Base-by-base conservation (phyloP, 2,797 vertebrate genomes). In the Leptatherina wallacei region DNA sequence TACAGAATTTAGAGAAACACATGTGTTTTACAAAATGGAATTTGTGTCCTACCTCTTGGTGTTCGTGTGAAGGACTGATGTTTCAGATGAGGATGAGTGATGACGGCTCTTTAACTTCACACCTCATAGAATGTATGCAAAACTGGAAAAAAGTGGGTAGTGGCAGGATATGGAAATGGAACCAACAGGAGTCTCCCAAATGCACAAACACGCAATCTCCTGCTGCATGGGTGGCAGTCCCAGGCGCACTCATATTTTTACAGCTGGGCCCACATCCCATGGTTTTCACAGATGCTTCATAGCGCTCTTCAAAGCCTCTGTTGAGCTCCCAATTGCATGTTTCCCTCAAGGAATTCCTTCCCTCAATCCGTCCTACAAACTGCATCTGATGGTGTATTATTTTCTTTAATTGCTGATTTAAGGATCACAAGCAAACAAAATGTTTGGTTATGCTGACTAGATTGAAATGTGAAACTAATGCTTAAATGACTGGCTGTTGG, bases 191-290 rank as follows among this genome's bases (percentile, higher is more conserved):
- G 77, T 84, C 83, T 73, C 57, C 67, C 74, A 87, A 75, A 82
- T 77, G 52, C 83, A 79, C 79, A 88, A 77, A 80, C 76, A 82
- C 81, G 87, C 87, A 88, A 81, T 87, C 47, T 76, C 77, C 80
- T 13, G 54, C 90, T 76, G 84, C 90, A 93, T 93, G 91, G 94
- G 90, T 93, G 92, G 91, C 67, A 76, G 77, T 77, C 84, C 73
- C 78, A 51, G 81, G 54, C 68, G 6, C 40, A 11, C 86, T 89
- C 67, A 70, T 94, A 93, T 94, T 94, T 93, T 94, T 92, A 93
- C 94, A 94, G 93, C 94, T 94, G 94, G 88, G 71, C 87, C 75
- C 85, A 82, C 72, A 85, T 83, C 81, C 84, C 61, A 78, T 65
- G 76, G 74, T 61, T 76, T 84, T 78, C 71, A 77, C 61, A 71